These are phyloP conservation scores for Odontomachus brunneus DNA, from an alignment of 1,140 invertebrate species.

Conservation along the genomic window DNA sequence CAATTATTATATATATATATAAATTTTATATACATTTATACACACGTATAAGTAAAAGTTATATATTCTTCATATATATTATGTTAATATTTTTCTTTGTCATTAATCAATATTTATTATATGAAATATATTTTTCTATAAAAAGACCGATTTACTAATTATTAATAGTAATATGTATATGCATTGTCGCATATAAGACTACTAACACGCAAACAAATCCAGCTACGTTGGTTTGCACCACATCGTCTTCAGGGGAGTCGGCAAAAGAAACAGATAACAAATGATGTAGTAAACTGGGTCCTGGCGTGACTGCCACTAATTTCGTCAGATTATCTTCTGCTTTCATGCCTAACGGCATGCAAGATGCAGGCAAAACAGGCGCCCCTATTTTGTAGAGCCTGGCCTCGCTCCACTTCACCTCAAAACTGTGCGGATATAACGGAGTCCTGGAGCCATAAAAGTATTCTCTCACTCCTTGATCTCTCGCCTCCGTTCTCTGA, in stretches of 20 bases:
- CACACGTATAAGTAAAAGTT: too few relatives aligned
- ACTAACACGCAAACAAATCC: conserved; percentile 98
- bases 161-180: conserved; percentile 36
- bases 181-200: conserved; percentile 27
- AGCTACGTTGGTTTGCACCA: conserved; percentile 95
- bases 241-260: conserved; percentile 90
- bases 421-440: conserved; percentile 96
- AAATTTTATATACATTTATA: too few relatives aligned
- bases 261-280: conserved; percentile 95
- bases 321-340: conserved; percentile 96
- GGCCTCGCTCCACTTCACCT: conserved; percentile 94
- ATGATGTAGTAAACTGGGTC: conserved; percentile 93
- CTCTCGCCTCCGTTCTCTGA: conserved; percentile 91
- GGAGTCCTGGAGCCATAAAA: conserved; percentile 96
- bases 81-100: too few relatives aligned
- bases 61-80: too few relatives aligned
- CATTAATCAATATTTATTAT: too few relatives aligned
- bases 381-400: conserved; percentile 98
- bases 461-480: conserved; percentile 95
- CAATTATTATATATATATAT: too few relatives aligned
- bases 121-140: too few relatives aligned
- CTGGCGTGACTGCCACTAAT: conserved; percentile 92
- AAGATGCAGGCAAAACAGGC: conserved; percentile 95
- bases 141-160: background rate
- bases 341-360: conserved; percentile 98